Conservation (phyloP, 2,113 vertebrate genomes). For the Gobius niger region DNA sequence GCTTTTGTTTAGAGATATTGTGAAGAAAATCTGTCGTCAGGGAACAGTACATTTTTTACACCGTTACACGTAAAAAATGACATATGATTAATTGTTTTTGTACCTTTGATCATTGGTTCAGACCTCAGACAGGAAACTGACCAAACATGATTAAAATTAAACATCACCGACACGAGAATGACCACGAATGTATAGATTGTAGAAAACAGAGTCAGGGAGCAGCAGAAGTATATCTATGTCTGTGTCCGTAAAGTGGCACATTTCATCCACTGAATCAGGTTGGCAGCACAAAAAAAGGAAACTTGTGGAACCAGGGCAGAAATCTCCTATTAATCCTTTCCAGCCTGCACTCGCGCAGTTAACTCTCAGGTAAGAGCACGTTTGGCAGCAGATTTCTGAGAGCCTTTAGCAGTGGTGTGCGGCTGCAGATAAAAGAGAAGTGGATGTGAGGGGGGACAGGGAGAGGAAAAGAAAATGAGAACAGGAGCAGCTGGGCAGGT, state of each 20-base stretch:
- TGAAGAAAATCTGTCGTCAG: too few species aligned
- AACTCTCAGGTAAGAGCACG: neutral
- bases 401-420: conserved; percentile 9
- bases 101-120: too few species aligned
- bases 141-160: too few species aligned
- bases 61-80: too few species aligned
- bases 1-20: neutral
- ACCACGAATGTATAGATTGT: neutral
- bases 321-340: conserved; percentile 8
- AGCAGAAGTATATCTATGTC: neutral
- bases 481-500: conserved; percentile 42
- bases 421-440: neutral
- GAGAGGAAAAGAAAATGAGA: conserved; percentile 5
- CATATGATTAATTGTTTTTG: too few species aligned
- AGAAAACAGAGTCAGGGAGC: too few species aligned
- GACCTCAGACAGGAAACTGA: too few species aligned
- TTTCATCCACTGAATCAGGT: neutral
- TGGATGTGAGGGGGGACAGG: neutral
- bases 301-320: neutral
- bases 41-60: too few species aligned
- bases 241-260: neutral
- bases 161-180: neutral
- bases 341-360: neutral
- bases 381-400: conserved; percentile 4
- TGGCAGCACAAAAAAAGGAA: neutral